Evolutionary conservation across 2,888 invertebrate species (phyloP), one percentile per base, ranked within the genome.

Genomic region (Tortricodes alternella): DNA sequence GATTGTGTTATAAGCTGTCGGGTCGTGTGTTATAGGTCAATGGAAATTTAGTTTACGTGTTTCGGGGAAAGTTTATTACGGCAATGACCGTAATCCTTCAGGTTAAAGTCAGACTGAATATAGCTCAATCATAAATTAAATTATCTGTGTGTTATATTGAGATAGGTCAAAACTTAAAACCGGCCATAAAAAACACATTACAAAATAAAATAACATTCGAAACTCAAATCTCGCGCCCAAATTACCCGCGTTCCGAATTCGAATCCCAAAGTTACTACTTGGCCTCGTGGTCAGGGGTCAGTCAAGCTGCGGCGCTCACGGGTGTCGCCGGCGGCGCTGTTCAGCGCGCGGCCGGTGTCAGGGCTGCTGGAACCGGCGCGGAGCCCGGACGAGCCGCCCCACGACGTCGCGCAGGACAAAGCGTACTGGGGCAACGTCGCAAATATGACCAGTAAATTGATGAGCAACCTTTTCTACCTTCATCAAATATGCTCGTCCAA

Each of bases 321-420:
- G 74, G 87, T 86, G 61, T 83, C 90, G 61, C 87, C 92, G 77
- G 92, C 89, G 76, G 89, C 91, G 39, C 61, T 92, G 81, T 92
- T 92, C 70, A 92, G 92, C 66, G 91, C 92, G 56, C 85, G 92
- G 67, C 87, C 91, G 37, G 86, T 91, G 61, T 91, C 90, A 23
- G 91, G 91, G 50, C 80, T 91, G 66, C 80, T 90, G 65, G 91
- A 90, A 65, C 89, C 87, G 6, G 84, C 80, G 37, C 71, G 91
- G 49, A 88, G 87, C 56, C 90, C 91, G 29, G 91, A 91, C 57
- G 91, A 91, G 62, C 88, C 84, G 52, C 86, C 88, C 18, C 71
- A 88, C 66, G 91, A 91, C 82, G 91, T 90, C 66, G 91, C 91
- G 2, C 89, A 89, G 71, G 91, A 91, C 70, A 90, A 88, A 73